A percentile compares a stretch with the other conserved stretches of the same genome.
These are phyloP conservation scores for Jaculus jaculus DNA, from an alignment of 2,113 vertebrate genomes.

Conservation along the genomic window DNA sequence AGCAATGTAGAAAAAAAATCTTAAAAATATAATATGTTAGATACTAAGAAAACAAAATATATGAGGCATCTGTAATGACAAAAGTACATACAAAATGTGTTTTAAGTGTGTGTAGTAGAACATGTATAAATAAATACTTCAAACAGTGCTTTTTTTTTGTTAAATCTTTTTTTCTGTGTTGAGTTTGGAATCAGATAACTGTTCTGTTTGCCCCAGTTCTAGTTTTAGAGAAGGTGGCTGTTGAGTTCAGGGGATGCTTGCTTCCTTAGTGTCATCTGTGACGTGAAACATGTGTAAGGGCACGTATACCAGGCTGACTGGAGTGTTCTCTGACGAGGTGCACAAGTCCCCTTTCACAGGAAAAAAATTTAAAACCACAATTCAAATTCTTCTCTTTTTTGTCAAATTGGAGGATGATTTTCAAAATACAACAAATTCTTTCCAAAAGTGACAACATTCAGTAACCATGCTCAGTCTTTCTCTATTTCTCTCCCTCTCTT, in stretches of 20 bases:
- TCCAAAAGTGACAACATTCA: background rate
- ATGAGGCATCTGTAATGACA: background rate
- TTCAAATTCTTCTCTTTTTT: background rate
- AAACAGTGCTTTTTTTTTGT: background rate
- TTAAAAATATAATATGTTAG: background rate
- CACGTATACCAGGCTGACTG: background rate
- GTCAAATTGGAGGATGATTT: background rate
- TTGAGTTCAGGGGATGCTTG: background rate
- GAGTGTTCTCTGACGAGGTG: background rate
- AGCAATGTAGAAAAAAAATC: background rate
- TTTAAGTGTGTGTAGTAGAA: background rate
- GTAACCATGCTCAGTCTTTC: background rate
- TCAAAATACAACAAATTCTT: background rate
- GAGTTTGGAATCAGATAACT: background rate
- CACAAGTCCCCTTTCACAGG: background rate
- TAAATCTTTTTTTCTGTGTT: background rate
- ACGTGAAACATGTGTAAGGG: background rate
- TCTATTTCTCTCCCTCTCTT: no score
- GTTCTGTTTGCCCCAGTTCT: background rate
- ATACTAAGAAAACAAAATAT: background rate
- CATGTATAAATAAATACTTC: background rate
- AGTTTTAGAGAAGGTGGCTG: background rate
- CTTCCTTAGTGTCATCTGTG: background rate
- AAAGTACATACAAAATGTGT: background rate
- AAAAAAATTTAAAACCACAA: background rate